A percentile compares a stretch with the other conserved stretches of the same genome.
Evolutionary conservation across 1,140 invertebrate species (phyloP).

Genomic region (Zophobas morio): DNA sequence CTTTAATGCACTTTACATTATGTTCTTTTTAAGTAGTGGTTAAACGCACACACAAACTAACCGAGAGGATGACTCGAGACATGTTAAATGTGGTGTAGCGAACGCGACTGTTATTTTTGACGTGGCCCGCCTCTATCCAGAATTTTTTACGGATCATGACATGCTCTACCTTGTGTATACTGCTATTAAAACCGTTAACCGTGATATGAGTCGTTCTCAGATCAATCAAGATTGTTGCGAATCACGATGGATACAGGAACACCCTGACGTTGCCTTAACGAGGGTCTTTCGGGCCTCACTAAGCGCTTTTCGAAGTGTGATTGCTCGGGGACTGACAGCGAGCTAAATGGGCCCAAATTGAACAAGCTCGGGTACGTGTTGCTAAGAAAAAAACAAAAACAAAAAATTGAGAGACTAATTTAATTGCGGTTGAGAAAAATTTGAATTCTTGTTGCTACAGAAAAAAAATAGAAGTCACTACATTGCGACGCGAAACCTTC

Average conservation of each 20-base stretch:
- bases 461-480: too few relatives aligned
- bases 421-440: too few relatives aligned
- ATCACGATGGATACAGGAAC: constrained; percentile 18
- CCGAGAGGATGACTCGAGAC: constrained; percentile 49
- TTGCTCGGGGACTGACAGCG: too few relatives aligned
- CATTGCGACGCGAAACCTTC: too few relatives aligned
- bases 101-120: constrained; percentile 56
- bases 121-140: constrained; percentile 54
- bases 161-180: constrained; percentile 49
- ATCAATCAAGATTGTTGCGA: constrained; percentile 52
- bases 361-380: too few relatives aligned
- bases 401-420: too few relatives aligned
- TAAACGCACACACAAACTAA: constrained; percentile 42
- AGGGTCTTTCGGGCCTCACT: constrained; percentile 2
- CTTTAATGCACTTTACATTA: constrained; percentile 51
- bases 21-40: constrained; percentile 49
- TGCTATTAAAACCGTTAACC: constrained; percentile 53
- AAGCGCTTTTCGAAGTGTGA: not conserved
- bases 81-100: constrained; percentile 56
- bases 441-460: too few relatives aligned
- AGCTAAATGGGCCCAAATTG: too few relatives aligned
- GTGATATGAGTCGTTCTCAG: constrained; percentile 41
- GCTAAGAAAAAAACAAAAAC: too few relatives aligned
- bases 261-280: constrained; percentile 24
- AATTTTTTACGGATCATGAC: constrained; percentile 49